phyloP scores from a whole-genome alignment of 2,888 invertebrate genomes.

The Andrena bucephala region DNA sequence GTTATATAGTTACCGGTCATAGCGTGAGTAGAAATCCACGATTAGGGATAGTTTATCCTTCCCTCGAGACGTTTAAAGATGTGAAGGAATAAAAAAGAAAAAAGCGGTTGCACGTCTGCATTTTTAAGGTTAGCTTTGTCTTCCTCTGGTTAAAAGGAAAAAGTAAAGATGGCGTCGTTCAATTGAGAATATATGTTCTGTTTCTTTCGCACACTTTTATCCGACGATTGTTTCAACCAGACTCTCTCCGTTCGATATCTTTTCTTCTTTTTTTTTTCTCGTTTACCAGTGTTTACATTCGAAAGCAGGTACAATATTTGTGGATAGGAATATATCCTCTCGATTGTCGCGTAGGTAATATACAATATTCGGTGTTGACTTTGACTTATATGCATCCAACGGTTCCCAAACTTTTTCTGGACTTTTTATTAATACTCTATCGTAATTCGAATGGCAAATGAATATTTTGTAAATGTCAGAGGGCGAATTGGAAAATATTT shows the following conservation, averaged over 20 bases:
- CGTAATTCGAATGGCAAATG: not conserved
- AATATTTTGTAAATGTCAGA: not conserved
- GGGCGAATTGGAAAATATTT: not conserved
- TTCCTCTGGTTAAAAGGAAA: constrained; percentile 38
- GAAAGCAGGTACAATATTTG: constrained; percentile 68
- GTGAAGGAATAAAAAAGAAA: not conserved
- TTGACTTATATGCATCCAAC: constrained; percentile 57
- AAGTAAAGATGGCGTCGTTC: constrained; percentile 30
- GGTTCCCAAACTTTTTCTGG: constrained; percentile 51
- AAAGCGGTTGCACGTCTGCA: not conserved
- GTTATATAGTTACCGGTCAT: constrained; percentile 43
- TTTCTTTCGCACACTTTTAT: constrained; percentile 20
- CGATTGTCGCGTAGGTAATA: constrained; percentile 64
- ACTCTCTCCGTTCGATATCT: constrained; percentile 28
- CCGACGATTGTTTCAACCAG: constrained; percentile 28
- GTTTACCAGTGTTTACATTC: constrained; percentile 55
- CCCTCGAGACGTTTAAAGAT: constrained; percentile 20
- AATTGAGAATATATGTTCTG: constrained; percentile 4
- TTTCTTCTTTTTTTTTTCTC: constrained; percentile 13
- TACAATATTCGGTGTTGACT: constrained; percentile 72
- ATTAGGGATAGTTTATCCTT: constrained; percentile 42
- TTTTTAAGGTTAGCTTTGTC: constrained; percentile 47
- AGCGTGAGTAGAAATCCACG: constrained; percentile 40
- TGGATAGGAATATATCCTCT: constrained; percentile 55
- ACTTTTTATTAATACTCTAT: not conserved